phyloP scores from a whole-genome alignment of 2,797 vertebrate genomes.

The Limosa lapponica region DNA sequence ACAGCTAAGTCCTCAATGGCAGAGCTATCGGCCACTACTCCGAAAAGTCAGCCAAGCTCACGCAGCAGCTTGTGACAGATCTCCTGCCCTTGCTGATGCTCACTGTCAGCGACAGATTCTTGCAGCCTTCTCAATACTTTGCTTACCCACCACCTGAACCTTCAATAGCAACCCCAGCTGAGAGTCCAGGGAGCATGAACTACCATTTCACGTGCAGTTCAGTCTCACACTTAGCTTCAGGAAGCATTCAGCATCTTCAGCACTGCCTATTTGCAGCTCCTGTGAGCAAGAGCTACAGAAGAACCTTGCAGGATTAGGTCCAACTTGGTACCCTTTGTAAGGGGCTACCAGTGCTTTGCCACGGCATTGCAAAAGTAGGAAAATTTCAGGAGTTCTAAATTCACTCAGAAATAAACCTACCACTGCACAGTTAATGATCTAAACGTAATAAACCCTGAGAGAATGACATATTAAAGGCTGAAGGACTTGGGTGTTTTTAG shows the following conservation, averaged over 20 bases:
- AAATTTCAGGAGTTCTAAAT: not conserved
- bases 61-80: not conserved
- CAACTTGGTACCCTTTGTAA: not conserved
- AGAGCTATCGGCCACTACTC: not conserved
- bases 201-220: not conserved
- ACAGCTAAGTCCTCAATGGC: not conserved
- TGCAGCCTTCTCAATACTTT: not conserved
- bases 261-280: not conserved
- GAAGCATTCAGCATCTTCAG: not conserved
- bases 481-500: too few relatives aligned
- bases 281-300: not conserved
- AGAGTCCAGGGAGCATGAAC: not conserved
- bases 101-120: not conserved
- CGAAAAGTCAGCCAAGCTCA: not conserved
- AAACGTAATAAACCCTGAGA: not conserved
- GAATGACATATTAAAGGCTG: not conserved
- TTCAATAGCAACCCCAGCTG: not conserved
- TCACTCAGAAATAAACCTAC: not conserved
- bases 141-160: not conserved
- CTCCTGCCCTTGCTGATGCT: not conserved
- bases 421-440: not conserved
- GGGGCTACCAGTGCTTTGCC: not conserved
- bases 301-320: not conserved
- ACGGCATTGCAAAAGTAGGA: not conserved
- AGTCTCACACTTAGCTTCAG: not conserved